Evolutionary conservation across 2,797 vertebrate genomes (phyloP).

Genomic region (Phaenicophaeus curvirostris): DNA sequence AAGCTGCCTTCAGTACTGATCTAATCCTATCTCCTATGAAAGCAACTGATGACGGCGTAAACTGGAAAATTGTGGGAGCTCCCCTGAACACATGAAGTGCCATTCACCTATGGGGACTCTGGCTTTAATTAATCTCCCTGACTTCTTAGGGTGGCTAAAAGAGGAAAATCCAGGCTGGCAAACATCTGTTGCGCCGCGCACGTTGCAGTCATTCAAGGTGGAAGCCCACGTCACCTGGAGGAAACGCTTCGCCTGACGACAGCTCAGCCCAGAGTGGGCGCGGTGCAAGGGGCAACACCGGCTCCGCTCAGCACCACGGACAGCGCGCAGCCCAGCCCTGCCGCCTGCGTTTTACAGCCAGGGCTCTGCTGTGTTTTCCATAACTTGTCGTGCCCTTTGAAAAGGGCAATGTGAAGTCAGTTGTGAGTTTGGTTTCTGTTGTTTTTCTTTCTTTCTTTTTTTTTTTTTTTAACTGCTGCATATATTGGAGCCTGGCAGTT

Average conservation of each 20-base stretch:
- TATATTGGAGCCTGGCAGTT: neutral
- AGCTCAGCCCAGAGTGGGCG: neutral
- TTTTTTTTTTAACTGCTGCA: neutral
- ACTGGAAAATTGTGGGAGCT: neutral
- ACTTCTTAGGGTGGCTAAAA: constrained; percentile 38
- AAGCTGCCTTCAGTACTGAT: neutral
- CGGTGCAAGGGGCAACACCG: neutral
- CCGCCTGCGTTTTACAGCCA: neutral
- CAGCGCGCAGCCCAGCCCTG: no score
- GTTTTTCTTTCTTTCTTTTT: neutral
- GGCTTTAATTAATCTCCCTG: constrained; percentile 51
- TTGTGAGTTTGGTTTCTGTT: neutral
- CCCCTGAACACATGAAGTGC: accelerated
- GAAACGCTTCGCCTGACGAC: accelerated
- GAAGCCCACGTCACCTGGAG: neutral
- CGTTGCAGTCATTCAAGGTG: neutral
- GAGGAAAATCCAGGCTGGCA: constrained; percentile 3
- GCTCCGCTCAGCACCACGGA: constrained; percentile 26
- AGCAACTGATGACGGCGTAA: neutral
- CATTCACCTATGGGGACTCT: neutral
- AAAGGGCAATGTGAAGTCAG: constrained; percentile 14
- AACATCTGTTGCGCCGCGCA: constrained; percentile 32
- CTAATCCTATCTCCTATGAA: neutral
- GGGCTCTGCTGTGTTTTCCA: neutral
- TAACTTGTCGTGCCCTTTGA: neutral